Conservation (phyloP, 2,113 vertebrate genomes). For the Chrysochloris asiatica region DNA sequence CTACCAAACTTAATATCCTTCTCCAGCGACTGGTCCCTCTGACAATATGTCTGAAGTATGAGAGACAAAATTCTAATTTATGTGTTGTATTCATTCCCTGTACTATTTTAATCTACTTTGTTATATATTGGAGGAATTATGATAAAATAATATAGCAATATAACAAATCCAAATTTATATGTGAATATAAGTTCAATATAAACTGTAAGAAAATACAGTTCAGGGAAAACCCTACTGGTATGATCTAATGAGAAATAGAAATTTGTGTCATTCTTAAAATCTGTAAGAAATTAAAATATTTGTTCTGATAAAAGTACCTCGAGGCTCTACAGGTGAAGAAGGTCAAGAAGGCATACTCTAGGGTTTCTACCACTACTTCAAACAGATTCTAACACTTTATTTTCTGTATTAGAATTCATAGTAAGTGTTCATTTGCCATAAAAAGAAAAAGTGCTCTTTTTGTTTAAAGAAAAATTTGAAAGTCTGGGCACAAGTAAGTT, state of each 20-base stretch:
- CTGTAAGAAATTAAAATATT: slow-evolving; percentile 27
- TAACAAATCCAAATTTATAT: neutral
- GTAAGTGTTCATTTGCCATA: neutral
- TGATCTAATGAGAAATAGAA: neutral
- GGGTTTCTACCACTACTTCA: neutral
- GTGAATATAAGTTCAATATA: neutral
- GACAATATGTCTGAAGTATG: no score
- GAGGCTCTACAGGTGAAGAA: neutral
- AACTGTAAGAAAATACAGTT: neutral
- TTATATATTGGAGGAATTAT: neutral
- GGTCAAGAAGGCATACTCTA: neutral
- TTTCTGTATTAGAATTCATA: neutral
- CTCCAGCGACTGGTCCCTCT: no score
- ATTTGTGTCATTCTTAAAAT: neutral
- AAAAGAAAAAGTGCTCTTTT: neutral
- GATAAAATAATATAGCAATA: neutral
- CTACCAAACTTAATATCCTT: no score
- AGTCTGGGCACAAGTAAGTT: neutral
- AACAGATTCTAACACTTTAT: neutral
- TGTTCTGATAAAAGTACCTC: neutral
- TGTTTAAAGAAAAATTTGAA: neutral
- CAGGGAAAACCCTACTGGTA: neutral
- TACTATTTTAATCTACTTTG: neutral
- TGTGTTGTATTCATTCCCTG: neutral
- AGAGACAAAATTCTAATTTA: no score